phyloP scores from a whole-genome alignment of 92 coral and sea anemone genomes.

The Parazoanthus swiftii region DNA sequence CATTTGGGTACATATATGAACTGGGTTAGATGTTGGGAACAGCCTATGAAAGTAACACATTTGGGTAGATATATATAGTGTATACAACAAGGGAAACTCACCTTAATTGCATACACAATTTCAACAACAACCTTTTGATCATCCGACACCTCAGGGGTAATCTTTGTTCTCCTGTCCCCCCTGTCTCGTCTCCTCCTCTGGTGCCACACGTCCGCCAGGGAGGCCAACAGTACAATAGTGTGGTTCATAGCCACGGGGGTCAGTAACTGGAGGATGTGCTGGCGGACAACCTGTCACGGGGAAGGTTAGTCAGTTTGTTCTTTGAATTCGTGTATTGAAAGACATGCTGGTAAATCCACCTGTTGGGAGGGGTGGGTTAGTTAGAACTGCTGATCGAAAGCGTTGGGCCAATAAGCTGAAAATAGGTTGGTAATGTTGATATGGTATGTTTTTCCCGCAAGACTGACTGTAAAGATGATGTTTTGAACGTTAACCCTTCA shows the following conservation, averaged over 20 bases:
- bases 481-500: no score
- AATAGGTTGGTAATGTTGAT: no score
- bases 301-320: not conserved
- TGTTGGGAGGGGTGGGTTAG: no score
- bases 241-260: slow-evolving; percentile 97
- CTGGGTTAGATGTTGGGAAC: no score
- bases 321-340: not conserved
- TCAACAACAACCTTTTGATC: slow-evolving; percentile 83
- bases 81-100: slow-evolving; percentile 1
- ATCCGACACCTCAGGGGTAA: slow-evolving; percentile 76
- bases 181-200: slow-evolving; percentile 77
- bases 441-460: no score
- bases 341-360: not conserved
- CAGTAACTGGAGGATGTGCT: slow-evolving; percentile 85
- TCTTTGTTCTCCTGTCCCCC: slow-evolving; percentile 51
- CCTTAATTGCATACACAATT: slow-evolving; percentile 91
- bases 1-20: no score
- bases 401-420: no score
- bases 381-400: slow-evolving; percentile 44
- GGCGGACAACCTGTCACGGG: slow-evolving; percentile 77
- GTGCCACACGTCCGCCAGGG: slow-evolving; percentile 98
- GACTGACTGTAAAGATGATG: no score
- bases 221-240: slow-evolving; percentile 91
- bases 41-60: no score
- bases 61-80: no score